Conservation (phyloP, 1,140 invertebrate genomes). For the Tenebrio molitor region DNA sequence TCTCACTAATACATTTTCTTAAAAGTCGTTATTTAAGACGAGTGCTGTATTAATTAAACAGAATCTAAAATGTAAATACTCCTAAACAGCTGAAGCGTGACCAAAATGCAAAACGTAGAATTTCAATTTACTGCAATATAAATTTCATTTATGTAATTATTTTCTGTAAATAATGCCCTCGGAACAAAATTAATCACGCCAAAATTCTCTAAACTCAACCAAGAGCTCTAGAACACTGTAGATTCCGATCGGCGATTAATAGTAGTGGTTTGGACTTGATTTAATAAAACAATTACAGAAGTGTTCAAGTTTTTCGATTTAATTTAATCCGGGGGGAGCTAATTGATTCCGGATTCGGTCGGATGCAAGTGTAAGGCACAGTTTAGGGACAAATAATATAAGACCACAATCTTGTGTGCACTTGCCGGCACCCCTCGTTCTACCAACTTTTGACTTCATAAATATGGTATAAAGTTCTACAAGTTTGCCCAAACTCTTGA, state of each 20-base stretch:
- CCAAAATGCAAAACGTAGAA: conserved; percentile 53
- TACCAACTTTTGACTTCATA: conserved; percentile 51
- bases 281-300: background rate
- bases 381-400: conserved; percentile 21
- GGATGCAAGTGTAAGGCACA: conserved; percentile 23
- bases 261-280: no score
- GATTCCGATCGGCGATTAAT: no score
- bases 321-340: conserved; percentile 9
- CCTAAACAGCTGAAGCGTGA: conserved; percentile 56
- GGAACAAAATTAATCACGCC: background rate
- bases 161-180: conserved; percentile 5
- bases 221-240: no score
- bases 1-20: conserved; percentile 51
- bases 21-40: conserved; percentile 50
- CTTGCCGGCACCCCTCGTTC: conserved; percentile 44
- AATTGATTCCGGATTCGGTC: conserved; percentile 31
- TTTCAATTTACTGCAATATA: conserved; percentile 48
- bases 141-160: conserved; percentile 38
- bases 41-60: conserved; percentile 56
- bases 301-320: background rate
- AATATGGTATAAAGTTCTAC: conserved; percentile 50
- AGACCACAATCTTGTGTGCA: conserved; percentile 44
- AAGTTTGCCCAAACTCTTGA: conserved; percentile 51
- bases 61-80: conserved; percentile 59
- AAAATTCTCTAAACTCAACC: background rate